Evolutionary conservation across 1,140 invertebrate genomes (phyloP).

Genomic region (Stratiolaelaps scimitus): DNA sequence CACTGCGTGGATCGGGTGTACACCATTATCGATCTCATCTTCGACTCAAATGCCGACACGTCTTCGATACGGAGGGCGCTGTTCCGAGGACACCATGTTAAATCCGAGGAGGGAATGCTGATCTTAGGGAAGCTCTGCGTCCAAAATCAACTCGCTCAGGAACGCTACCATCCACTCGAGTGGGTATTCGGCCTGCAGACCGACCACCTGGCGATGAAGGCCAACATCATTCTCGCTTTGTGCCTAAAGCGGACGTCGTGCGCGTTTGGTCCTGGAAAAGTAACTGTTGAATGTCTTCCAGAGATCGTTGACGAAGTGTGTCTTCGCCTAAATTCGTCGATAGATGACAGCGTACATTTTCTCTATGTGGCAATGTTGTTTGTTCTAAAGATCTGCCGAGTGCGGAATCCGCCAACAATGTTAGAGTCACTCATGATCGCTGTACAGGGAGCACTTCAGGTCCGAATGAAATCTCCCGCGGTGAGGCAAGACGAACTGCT

Average conservation of each 20-base stretch:
- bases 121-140: slow-evolving; percentile 2
- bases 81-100: slow-evolving; percentile 2
- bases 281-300: slow-evolving; percentile 12
- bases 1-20: slow-evolving; percentile 5
- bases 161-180: neutral
- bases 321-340: neutral
- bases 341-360: neutral
- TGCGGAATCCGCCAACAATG: slow-evolving; percentile 1
- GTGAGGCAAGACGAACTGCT: neutral
- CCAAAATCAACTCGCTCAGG: neutral
- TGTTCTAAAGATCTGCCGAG: slow-evolving; percentile 1
- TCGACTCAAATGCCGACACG: neutral
- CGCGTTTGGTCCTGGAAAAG: neutral
- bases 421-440: slow-evolving; percentile 3
- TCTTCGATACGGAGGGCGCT: neutral
- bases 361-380: slow-evolving; percentile 13
- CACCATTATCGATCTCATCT: neutral
- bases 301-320: neutral
- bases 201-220: slow-evolving; percentile 5
- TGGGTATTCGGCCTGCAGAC: slow-evolving; percentile 12
- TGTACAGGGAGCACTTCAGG: neutral
- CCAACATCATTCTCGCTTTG: slow-evolving; percentile 17
- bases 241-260: slow-evolving; percentile 13
- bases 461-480: neutral
- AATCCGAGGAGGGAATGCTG: neutral